Conservation (phyloP, 2,888 invertebrate species). For the Drosophila pseudotalamancana region DNA sequence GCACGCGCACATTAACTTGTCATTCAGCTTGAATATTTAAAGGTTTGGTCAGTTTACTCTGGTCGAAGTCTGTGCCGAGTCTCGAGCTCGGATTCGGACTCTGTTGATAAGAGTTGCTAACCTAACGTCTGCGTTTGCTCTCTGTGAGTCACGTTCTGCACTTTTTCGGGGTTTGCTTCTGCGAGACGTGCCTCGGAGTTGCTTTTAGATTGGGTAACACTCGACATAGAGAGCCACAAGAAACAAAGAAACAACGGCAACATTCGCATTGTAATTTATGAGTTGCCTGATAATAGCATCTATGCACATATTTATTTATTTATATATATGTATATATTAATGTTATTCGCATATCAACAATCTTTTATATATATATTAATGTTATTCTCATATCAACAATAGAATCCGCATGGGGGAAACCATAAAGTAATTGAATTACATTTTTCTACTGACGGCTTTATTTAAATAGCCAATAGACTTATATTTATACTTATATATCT, state of each 20-base stretch:
- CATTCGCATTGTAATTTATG: constrained; percentile 28
- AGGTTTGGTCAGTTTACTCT: constrained; percentile 17
- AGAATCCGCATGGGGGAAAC: not conserved
- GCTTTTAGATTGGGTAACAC: constrained; percentile 24
- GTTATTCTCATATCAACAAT: not conserved
- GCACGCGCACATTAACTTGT: no score
- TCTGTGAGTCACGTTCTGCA: constrained; percentile 38
- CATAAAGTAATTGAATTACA: no score
- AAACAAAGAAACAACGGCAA: constrained; percentile 7
- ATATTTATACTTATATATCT: no score
- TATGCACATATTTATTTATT: no score
- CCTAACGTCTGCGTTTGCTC: constrained; percentile 5
- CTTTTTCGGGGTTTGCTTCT: constrained; percentile 17
- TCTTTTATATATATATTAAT: no score
- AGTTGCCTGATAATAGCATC: constrained; percentile 18
- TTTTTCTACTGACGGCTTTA: no score
- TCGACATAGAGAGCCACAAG: constrained; percentile 11
- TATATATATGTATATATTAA: no score
- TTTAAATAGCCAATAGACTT: no score
- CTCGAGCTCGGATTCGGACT: not conserved
- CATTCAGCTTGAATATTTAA: not conserved
- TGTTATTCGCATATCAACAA: no score
- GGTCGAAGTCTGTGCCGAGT: constrained; percentile 8
- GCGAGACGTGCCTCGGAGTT: constrained; percentile 20
- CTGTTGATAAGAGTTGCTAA: constrained; percentile 9